Evolutionary conservation across 2,797 vertebrate genomes (phyloP), one percentile per base, ranked within the genome.

Genomic region (Gallinago nigripennis): DNA sequence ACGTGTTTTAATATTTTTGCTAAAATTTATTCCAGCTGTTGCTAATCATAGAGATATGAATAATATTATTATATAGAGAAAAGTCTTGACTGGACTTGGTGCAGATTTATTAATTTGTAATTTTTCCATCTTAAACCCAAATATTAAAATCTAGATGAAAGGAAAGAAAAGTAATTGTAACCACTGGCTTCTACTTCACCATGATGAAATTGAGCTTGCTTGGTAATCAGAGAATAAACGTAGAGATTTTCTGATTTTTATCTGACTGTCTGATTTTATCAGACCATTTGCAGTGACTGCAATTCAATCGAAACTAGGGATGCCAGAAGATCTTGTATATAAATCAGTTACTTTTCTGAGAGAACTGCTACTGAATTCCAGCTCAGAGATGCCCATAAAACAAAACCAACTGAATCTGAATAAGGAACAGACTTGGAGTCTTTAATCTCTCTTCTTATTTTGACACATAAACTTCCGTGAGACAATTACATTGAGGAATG

Each of bases 231-330:
- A 84, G 88, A 86, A 79, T 85, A 92, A 92, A 88, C 71, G 80
- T 39, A 43, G 83, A 90, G 73, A 84, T 90, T 97, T 97, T 86
- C 88, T 93, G 86, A 95, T 96, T 92, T 92, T 92, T 94, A 94
- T 78, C 68, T 9, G 2, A 69, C 79, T 87, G 87, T 70, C 71
- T 86, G 90, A 94, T 92, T 91, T 91, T 96, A 92, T 95, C 93
- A 88, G 81, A 81, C 27, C 78, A 63, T 82, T 56, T 63, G 70
- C 68, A 82, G 41, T 82, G 63, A 73, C 82, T 89, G 78, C 79
- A 86, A 43, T 91, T 88, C 85, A 92, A 1, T 50, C 0, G 2
- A 86, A 82, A 48, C 46, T 57, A 58, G 35, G 21, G 23, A 60
- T 50, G 77, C 75, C 56, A 88, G 61, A 75, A 81, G 30, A 71